phyloP scores from a whole-genome alignment of 30 jellyfish, hydroid and myxozoan genomes.

The Catostylus mosaicus region DNA sequence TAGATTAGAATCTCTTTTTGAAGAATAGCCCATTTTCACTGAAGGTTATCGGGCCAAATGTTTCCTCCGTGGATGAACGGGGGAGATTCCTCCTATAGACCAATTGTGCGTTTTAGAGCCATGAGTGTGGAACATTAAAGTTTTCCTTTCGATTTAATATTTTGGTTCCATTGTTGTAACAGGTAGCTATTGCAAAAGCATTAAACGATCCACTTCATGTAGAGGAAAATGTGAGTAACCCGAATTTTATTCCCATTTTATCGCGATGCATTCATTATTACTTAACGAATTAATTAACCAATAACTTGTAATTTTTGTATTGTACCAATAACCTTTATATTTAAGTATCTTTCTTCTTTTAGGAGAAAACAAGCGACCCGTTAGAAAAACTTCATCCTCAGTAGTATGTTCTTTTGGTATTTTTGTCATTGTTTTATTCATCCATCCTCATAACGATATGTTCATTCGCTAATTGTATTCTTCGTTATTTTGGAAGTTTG shows the following conservation, averaged over 20 bases:
- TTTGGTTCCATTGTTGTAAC: neutral
- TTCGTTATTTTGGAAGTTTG: neutral
- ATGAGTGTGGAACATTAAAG: no score
- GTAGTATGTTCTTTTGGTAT: slow-evolving; percentile 65
- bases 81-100: no score
- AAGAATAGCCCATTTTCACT: no score
- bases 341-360: neutral
- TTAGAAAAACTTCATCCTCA: slow-evolving; percentile 94
- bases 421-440: neutral
- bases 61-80: no score
- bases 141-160: neutral
- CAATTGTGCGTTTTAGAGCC: no score
- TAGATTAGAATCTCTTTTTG: no score
- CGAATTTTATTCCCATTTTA: neutral
- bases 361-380: slow-evolving; percentile 60
- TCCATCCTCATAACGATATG: neutral
- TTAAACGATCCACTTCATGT: slow-evolving; percentile 72
- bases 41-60: no score
- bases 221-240: slow-evolving; percentile 19
- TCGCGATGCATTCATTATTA: neutral
- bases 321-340: neutral
- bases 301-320: no score
- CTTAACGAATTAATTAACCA: neutral
- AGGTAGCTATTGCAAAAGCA: slow-evolving; percentile 97
- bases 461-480: neutral